Evolutionary conservation across 2,888 invertebrate genomes (phyloP), one percentile per base, ranked within the genome.

Genomic region (Melanostoma scalare): DNA sequence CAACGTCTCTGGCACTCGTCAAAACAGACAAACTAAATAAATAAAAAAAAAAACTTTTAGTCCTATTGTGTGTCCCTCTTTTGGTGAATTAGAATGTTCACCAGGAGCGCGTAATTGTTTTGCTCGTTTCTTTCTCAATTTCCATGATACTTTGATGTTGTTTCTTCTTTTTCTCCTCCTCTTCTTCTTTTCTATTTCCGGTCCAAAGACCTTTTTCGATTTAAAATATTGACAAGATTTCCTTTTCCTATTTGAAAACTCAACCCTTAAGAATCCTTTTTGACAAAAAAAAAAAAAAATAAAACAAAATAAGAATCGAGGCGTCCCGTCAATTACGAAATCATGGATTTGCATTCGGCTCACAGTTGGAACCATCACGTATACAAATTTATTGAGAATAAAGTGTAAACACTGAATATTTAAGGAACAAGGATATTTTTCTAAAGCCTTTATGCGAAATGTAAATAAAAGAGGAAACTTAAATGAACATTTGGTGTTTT

Each of bases 351-450:
- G 33, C 35, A 74, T 48, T 63, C 3, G 46, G 38, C 30, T 55
- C 55, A 40, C 42, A 46, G 56, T 58, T 30, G 48, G 50, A 50
- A 36, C 3, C 52, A 60, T 65, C 71, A 71, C 72, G 71, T 65
- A 46, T 71, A 52, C 71, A 56, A 71, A 77, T 46, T 52, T 65
- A 72, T 44, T 71, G 71, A 63, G 55, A 69, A 76, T 69, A 76
- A 69, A 63, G 69, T 52, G 58, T 65, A 50, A 77, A 65, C 44
- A 65, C 30, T 35, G 20, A 58, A 50, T 20, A n/a, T n/a, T 50
- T 40, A 50, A n/a, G 38, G 50, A 61, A 8, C 61, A 44, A 6
- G 56, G n/a, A 35, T 55, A 10, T 53, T 36, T 60, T 44, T 46
- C 9, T 60, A 44, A 68, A 68, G 33, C 42, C 46, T 67, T 74